Conservation (phyloP, 1,140 invertebrate species). For the Zaprionus camerounensis region DNA sequence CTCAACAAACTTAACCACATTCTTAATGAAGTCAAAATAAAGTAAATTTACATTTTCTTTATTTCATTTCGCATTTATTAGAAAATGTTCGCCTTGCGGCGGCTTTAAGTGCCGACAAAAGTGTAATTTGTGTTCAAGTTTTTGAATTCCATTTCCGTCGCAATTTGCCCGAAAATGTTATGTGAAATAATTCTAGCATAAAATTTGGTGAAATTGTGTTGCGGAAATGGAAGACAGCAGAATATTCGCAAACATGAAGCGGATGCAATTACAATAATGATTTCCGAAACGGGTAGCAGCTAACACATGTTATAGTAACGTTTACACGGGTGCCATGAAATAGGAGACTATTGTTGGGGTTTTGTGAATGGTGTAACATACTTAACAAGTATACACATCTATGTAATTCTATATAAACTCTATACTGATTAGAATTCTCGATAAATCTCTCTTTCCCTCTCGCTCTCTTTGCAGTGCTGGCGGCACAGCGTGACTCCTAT, state of each 20-base stretch:
- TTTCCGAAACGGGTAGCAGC: constrained; percentile 29
- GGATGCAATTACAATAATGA: constrained; percentile 49
- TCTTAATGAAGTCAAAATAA: neutral
- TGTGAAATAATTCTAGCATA: constrained; percentile 18
- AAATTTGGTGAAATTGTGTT: constrained; percentile 38
- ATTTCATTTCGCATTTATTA: neutral
- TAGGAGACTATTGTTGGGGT: constrained; percentile 6
- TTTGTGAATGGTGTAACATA: neutral
- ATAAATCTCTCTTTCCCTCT: neutral
- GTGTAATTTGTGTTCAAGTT: constrained; percentile 19
- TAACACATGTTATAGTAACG: neutral
- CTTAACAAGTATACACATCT: neutral
- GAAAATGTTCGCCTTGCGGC: neutral
- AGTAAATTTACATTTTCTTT: constrained; percentile 1
- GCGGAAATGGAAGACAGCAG: constrained; percentile 32
- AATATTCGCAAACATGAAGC: constrained; percentile 23
- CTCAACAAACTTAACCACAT: neutral
- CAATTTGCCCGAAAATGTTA: constrained; percentile 18
- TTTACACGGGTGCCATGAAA: constrained; percentile 4
- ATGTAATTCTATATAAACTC: neutral
- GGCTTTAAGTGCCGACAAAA: neutral
- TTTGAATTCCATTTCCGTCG: constrained; percentile 27
- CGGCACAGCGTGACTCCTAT: constrained; percentile 76
- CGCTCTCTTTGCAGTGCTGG: constrained; percentile 53
- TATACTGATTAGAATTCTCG: neutral